phyloP scores from a whole-genome alignment of 2,888 invertebrate species.

The Aphodius granarius region DNA sequence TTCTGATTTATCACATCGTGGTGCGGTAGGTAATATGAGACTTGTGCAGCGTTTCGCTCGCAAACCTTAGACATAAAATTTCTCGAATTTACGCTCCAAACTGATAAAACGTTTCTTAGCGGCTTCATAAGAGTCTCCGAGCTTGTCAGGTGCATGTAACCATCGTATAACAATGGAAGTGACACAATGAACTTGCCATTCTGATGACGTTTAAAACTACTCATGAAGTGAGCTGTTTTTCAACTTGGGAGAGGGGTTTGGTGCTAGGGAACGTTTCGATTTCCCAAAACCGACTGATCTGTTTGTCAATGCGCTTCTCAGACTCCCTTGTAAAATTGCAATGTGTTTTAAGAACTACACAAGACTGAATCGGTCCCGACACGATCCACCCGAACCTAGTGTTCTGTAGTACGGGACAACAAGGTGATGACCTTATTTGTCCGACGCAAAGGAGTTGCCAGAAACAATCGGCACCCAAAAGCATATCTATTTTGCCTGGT shows the following conservation, averaged over 20 bases:
- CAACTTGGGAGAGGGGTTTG: not conserved
- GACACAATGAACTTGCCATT: conserved; percentile 10
- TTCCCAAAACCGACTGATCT: conserved; percentile 12
- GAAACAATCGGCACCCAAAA: conserved; percentile 11
- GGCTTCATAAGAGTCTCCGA: conserved; percentile 13
- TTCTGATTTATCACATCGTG: not conserved
- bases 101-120: conserved; percentile 7
- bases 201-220: not conserved
- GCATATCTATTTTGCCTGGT: not conserved
- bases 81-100: conserved; percentile 5
- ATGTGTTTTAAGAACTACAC: not conserved
- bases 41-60: not conserved
- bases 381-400: conserved; percentile 15
- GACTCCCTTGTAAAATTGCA: not conserved
- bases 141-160: not conserved
- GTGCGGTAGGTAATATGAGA: conserved; percentile 14
- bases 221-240: conserved; percentile 8
- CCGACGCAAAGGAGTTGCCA: conserved; percentile 3
- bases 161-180: not conserved
- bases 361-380: conserved; percentile 1
- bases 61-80: conserved; percentile 5
- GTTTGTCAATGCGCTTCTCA: conserved; percentile 3
- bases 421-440: not conserved
- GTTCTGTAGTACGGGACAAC: conserved; percentile 13
- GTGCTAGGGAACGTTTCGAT: not conserved